Conservation (phyloP, 2,113 vertebrate species). For the Anhinga rufa region DNA sequence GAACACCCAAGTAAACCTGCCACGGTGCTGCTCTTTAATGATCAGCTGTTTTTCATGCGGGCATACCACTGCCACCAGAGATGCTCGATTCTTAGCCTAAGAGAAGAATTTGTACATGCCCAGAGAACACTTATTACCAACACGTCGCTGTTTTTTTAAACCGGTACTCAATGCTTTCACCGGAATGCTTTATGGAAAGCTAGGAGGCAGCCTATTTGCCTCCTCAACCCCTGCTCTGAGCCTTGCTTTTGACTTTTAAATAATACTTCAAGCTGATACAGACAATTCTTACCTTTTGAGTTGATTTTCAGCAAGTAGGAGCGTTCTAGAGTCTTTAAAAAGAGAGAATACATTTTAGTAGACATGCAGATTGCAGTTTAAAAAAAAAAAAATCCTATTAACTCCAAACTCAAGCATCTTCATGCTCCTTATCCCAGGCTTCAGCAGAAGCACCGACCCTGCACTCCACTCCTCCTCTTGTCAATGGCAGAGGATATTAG, state of each 20-base stretch:
- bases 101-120: background rate
- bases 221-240: background rate
- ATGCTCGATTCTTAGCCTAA: no score
- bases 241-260: background rate
- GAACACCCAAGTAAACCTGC: background rate
- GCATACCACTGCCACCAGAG: background rate
- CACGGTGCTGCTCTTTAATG: background rate
- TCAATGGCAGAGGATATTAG: background rate
- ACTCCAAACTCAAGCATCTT: background rate
- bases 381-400: background rate
- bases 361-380: background rate
- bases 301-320: constrained; percentile 95
- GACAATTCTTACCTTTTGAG: constrained; percentile 84
- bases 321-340: constrained; percentile 86
- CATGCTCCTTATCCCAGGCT: background rate
- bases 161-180: background rate
- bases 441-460: background rate
- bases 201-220: background rate
- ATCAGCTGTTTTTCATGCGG: background rate
- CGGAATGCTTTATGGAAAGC: background rate
- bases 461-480: background rate
- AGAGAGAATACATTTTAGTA: background rate
- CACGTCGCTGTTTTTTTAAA: background rate
- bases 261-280: no score
- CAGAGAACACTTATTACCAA: background rate